Evolutionary conservation across 2,797 vertebrate genomes (phyloP), one percentile per base, ranked within the genome.

Genomic region (Astyanax mexicanus): DNA sequence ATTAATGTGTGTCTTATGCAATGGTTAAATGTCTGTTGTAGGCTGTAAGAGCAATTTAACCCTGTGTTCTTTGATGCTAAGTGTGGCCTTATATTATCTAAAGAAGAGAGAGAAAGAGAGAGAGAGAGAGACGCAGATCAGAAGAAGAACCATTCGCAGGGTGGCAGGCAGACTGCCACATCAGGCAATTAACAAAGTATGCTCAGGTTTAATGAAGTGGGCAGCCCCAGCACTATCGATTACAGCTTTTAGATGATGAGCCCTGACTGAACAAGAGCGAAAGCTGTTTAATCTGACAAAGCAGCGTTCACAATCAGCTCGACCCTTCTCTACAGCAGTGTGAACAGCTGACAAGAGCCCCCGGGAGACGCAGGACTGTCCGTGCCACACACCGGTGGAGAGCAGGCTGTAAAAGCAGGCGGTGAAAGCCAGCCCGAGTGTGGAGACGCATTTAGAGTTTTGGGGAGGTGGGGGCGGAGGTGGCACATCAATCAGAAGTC

Each of bases 401-500:
- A 58, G 40, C n/a, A n/a, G n/a, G n/a, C n/a, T n/a, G n/a, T 29
- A 23, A 40, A 55, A 38, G 52, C 25, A 57, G 51, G 19, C 32
- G 21, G 32, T 21, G 29, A 42, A 62, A 44, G 38, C 19, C 23
- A 21, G 37, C 13, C 49, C 23, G 72, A 69, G 66, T 51, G 37
- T 68, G 40, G 21, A 61, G 49, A 65, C 74, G 69, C 54, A 61
- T 70, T 57, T 66, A 55, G 52, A 82, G 70, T 10, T 17, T 27
- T 55, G 13, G 25, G 27, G 25, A 19, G 80, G 80, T n/a, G n/a
- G n/a, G n/a, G n/a, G 29, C 32, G 29, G 29, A 32, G 87, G 80
- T 85, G 79, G 74, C 74, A 89, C 84, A 89, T 88, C 86, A 84
- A 86, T 88, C 86, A 88, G 80, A 84, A 86, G 86, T 77, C 71